These are phyloP conservation scores for Apocheima hispidaria DNA, from an alignment of 2,888 invertebrate species.

Conservation along the genomic window DNA sequence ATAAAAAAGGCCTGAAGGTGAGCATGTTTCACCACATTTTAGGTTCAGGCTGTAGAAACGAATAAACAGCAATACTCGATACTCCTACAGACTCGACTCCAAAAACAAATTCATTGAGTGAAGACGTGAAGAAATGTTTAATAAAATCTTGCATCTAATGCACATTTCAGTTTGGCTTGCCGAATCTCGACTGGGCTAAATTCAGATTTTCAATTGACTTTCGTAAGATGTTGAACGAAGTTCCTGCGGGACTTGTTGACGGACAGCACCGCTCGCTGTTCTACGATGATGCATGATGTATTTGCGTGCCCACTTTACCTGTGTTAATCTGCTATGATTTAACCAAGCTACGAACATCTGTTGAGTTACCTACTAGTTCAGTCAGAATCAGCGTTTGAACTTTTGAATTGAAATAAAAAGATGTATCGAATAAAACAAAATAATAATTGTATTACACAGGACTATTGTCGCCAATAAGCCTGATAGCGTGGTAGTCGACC, in stretches of 20 bases:
- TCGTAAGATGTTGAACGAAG: constrained; percentile 74
- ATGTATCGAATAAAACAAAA: neutral
- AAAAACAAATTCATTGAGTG: neutral
- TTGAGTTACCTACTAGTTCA: neutral
- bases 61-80: constrained; percentile 9
- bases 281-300: constrained; percentile 31
- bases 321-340: constrained; percentile 29
- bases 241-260: constrained; percentile 56
- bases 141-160: constrained; percentile 52
- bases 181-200: constrained; percentile 66
- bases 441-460: too few species aligned
- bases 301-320: constrained; percentile 31
- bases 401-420: neutral
- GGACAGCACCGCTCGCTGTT: constrained; percentile 38
- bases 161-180: constrained; percentile 56
- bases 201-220: constrained; percentile 76
- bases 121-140: neutral
- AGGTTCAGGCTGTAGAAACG: constrained; percentile 7
- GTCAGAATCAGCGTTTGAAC: constrained; percentile 1
- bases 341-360: constrained; percentile 5
- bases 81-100: neutral
- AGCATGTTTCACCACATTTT: constrained; percentile 31
- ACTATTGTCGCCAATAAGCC: too few species aligned
- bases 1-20: constrained; percentile 22
- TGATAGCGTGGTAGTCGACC: too few species aligned